Evolutionary conservation across 2,113 vertebrate genomes (phyloP), one percentile per base, ranked within the genome.

Genomic region (Petrocephalus microphthalmus): DNA sequence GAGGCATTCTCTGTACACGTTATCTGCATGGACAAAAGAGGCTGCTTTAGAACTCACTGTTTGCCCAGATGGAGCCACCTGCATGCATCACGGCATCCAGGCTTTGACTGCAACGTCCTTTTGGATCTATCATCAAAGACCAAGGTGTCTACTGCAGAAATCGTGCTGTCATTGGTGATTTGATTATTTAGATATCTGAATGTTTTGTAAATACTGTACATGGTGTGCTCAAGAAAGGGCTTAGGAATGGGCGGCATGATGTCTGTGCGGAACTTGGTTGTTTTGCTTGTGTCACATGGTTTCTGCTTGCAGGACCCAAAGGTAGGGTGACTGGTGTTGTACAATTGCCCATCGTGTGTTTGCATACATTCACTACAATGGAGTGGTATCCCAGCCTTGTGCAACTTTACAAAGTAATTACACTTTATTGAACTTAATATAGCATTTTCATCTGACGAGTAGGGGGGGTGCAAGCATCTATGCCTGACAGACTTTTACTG

Each of bases 1-100:
- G 0, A 97, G 95, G 88, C 97, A 97, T 82, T 97, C 95, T 89
- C 97, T 95, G 94, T 97, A 97, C 87, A 96, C 96, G 10, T 96
- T 97, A 82, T 97, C 97, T 97, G 94, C 64, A 91, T 92, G 90
- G 89, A 82, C 56, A 42, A 88, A 7, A 89, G 7, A 84, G 13
- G 29, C 1, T n/a, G 19, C 5, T 57, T 57, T 13, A 64, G 8
- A 29, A n/a, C 13, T 51, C 25, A 51, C 5, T 51, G 22, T 25
- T 84, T 84, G 3, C 45, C n/a, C 74, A 42, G 74, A 45, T 45
- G 74, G 74, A 81, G 29, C 74, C 60, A 67, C 60, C n/a, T 29
- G 60, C 25, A 29, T 4, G 10, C 0, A 5, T 10, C 60, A 29
- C 29, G 25, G 19, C 60, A 29, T 29, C 25, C 25, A 10, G 25